Percentiles rank a stretch among this genome's conserved stretches.
Evolutionary conservation across 2,113 vertebrate genomes (phyloP).

Genomic region (Cyphomyrus discorhynchus): DNA sequence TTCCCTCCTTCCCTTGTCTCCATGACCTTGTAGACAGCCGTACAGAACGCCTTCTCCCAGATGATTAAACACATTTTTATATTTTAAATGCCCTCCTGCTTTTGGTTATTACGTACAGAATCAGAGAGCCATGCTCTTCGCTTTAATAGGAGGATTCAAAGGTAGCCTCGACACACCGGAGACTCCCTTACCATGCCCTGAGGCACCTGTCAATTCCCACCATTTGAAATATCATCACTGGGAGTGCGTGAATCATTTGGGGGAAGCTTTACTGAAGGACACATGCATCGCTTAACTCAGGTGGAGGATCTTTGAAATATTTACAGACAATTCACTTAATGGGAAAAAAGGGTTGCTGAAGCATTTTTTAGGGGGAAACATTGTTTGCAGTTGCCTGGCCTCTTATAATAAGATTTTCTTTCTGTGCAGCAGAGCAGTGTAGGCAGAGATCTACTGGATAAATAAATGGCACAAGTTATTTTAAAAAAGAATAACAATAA

Average conservation of each 20-base stretch:
- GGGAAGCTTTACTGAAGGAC: not conserved
- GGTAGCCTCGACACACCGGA: not conserved
- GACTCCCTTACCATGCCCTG: too few species aligned
- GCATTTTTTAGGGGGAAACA: not conserved
- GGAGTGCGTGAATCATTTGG: not conserved
- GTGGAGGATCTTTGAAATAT: not conserved
- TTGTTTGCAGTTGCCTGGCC: not conserved
- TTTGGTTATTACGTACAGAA: not conserved
- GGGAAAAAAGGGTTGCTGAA: not conserved
- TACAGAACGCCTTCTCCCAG: not conserved
- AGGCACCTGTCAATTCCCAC: not conserved
- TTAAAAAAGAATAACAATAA: not conserved
- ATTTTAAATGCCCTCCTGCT: not conserved
- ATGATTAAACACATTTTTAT: not conserved
- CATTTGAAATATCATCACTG: not conserved
- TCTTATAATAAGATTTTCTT: not conserved
- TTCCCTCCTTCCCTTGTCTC: not conserved
- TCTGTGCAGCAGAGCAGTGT: not conserved
- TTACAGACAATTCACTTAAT: not conserved
- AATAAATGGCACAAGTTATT: not conserved
- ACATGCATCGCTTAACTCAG: not conserved
- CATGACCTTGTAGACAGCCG: not conserved
- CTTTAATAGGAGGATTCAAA: not conserved
- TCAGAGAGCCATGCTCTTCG: not conserved
- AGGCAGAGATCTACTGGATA: not conserved